Evolutionary conservation across 2,888 invertebrate genomes (phyloP), one percentile per base, ranked within the genome.

Genomic region (Trissolcus brochymenae): DNA sequence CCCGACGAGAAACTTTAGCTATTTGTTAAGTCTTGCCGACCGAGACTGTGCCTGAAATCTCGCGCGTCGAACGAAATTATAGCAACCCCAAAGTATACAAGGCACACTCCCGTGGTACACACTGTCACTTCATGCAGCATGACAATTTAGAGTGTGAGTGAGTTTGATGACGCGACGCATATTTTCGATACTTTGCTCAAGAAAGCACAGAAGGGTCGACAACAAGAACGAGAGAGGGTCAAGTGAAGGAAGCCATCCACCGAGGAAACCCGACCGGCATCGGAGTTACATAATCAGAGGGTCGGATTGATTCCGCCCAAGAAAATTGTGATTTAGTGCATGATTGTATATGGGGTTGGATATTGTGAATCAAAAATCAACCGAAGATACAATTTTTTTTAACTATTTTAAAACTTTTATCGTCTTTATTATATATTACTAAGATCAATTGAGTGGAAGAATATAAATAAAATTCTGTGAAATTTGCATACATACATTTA

Each of bases 21-120:
- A 89, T 89, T 88, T 88, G 88, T 89, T 89, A 88, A 89, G 88
- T 89, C 89, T 87, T 86, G 83, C 84, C 83, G 79, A 83, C 80
- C 84, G 81, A 86, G 87, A 87, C 87, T 87, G 87, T 86, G 87
- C 86, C 85, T 84, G 35, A 83, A 86, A 84, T 85, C 84, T 84
- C 80, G 80, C 80, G 80, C 83, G 80, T 83, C 84, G 84, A 85
- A 84, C 83, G 81, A 81, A 79, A 78, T 82, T 82, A 81, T 82
- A 80, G 62, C 72, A 46, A 76, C 78, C 74, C 79, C 74, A 77
- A 76, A 46, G 46, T 35, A 66, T 66, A 78, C 74, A 70, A 54
- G 70, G 65, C 67, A 40, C 66, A 9, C 11, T 61, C 54, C 61
- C 61, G 61, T 65, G 64, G 29, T 29, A 29, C n/a, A n/a, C 60